phyloP scores from a whole-genome alignment of 2,113 vertebrate species.

The Poeciliopsis retropinna region DNA sequence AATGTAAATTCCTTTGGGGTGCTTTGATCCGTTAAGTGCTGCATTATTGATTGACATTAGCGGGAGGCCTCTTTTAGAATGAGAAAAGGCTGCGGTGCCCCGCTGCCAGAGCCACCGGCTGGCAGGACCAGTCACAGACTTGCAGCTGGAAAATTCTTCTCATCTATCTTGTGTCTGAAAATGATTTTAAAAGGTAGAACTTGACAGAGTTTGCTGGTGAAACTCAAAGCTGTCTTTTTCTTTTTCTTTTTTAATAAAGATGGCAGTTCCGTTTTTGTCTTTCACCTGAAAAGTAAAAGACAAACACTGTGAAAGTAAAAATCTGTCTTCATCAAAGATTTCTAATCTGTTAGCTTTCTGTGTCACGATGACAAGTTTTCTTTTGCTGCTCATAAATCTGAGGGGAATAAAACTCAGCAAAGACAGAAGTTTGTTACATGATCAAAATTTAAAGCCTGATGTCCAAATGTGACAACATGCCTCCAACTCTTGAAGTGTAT shows the following conservation, averaged over 20 bases:
- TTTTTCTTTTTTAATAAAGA: background rate
- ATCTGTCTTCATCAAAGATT: slow-evolving; percentile 31
- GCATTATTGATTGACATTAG: slow-evolving; percentile 80
- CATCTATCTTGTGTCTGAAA: slow-evolving; percentile 27
- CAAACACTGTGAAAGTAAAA: slow-evolving; percentile 14
- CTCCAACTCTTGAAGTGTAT: slow-evolving; percentile 6
- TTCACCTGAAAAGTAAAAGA: slow-evolving; percentile 6
- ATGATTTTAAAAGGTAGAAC: slow-evolving; percentile 5
- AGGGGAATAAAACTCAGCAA: slow-evolving; percentile 5
- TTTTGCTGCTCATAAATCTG: slow-evolving; percentile 26
- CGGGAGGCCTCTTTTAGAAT: slow-evolving; percentile 61
- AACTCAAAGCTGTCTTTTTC: slow-evolving; percentile 28
- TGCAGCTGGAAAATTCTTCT: slow-evolving; percentile 32
- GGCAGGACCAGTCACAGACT: slow-evolving; percentile 24
- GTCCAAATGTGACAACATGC: slow-evolving; percentile 22
- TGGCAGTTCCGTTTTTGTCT: background rate
- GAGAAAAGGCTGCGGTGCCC: slow-evolving; percentile 59
- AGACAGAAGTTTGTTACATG: background rate
- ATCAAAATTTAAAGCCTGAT: slow-evolving; percentile 8
- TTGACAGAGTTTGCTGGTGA: slow-evolving; percentile 1
- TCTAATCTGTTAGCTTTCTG: slow-evolving; percentile 31
- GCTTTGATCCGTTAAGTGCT: slow-evolving; percentile 73
- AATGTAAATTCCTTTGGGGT: slow-evolving; percentile 66
- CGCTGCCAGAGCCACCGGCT: slow-evolving; percentile 15
- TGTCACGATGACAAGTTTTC: slow-evolving; percentile 3